Evolutionary conservation across 2,113 vertebrate genomes (phyloP).

Genomic region (Oncorhynchus gorbuscha): DNA sequence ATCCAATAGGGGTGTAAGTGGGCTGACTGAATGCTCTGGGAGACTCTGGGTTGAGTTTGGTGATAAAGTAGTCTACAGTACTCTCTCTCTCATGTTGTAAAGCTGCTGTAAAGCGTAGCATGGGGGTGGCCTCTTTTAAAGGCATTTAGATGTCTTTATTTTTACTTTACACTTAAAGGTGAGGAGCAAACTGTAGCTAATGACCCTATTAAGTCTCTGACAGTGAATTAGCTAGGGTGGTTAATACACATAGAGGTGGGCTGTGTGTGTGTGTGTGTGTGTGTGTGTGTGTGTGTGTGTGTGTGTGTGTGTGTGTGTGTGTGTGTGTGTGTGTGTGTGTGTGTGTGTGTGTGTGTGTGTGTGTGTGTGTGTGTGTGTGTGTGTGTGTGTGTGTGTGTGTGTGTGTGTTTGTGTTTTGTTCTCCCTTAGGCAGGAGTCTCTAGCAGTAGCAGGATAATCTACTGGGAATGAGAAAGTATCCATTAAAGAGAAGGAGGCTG

Average conservation of each 20-base stretch:
- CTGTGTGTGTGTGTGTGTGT: background rate
- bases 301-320: background rate
- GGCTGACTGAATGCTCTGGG: no score
- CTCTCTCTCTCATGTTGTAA: slow-evolving; percentile 1
- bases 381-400: background rate
- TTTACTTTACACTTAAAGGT: slow-evolving; percentile 6
- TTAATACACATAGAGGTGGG: slow-evolving; percentile 6
- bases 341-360: background rate
- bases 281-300: background rate
- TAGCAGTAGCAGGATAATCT: background rate
- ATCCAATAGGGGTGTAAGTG: no score
- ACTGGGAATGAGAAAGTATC: background rate
- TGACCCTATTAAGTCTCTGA: background rate
- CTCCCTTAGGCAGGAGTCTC: background rate
- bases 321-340: background rate
- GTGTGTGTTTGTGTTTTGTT: background rate
- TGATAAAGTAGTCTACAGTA: slow-evolving; percentile 6
- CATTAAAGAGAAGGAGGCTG: background rate
- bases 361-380: background rate
- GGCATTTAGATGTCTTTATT: background rate
- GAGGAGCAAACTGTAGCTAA: slow-evolving; percentile 10
- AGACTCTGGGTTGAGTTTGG: no score
- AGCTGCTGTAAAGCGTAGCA: no score
- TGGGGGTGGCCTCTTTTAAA: background rate
- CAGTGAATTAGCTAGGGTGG: background rate